A percentile compares a stretch with the other conserved stretches of the same genome.
phyloP scores from a whole-genome alignment of 1,140 invertebrate species.

The Chrysomallon squamiferum region DNA sequence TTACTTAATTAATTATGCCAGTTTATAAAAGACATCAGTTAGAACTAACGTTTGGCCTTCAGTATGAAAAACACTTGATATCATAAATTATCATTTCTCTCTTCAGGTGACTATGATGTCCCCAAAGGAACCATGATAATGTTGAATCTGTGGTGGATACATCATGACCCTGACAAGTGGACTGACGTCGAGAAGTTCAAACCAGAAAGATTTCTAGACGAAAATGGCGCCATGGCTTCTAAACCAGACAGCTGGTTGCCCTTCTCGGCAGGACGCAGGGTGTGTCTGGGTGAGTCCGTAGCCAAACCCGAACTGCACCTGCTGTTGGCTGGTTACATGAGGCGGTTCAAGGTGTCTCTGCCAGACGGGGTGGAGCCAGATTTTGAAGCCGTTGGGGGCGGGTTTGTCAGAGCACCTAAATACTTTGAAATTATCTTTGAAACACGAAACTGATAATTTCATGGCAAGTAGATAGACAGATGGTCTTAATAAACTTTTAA shows the following conservation, averaged over 20 bases:
- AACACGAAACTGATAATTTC: background rate
- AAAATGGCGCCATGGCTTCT: slow-evolving; percentile 35
- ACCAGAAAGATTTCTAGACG: slow-evolving; percentile 70
- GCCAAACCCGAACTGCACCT: slow-evolving; percentile 29
- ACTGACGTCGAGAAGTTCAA: slow-evolving; percentile 76
- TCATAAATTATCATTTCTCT: background rate
- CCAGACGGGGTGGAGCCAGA: background rate
- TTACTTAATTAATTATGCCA: too few relatives aligned
- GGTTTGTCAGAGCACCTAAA: background rate
- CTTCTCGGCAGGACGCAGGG: slow-evolving; percentile 29
- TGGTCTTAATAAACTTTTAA: background rate
- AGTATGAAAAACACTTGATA: background rate
- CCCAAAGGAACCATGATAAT: slow-evolving; percentile 83
- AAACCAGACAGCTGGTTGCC: slow-evolving; percentile 33
- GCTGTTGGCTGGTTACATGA: slow-evolving; percentile 19
- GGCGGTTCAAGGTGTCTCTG: slow-evolving; percentile 1
- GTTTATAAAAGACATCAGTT: too few relatives aligned
- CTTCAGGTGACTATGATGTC: slow-evolving; percentile 66
- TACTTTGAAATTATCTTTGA: background rate
- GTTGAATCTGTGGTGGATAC: slow-evolving; percentile 77
- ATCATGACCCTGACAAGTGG: slow-evolving; percentile 76
- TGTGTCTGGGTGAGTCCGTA: slow-evolving; percentile 31
- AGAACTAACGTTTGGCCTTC: too few relatives aligned
- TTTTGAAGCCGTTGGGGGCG: background rate
- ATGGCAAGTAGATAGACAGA: too few relatives aligned